Percentiles rank a stretch among this genome's conserved stretches.
Conservation (phyloP, 2,888 invertebrate species). For the Lypha dubia region DNA sequence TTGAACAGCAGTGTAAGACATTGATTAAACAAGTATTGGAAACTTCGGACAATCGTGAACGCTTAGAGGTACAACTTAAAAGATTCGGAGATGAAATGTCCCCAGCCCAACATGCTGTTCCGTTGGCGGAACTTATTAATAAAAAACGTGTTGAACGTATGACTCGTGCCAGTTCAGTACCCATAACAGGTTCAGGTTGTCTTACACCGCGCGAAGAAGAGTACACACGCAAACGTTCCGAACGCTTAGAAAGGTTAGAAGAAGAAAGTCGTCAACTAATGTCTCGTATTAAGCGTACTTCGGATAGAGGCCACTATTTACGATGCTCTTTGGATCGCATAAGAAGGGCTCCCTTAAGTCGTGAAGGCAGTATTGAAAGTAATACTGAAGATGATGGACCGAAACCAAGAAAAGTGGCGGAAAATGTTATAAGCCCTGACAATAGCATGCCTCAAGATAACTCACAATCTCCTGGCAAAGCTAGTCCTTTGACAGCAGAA, state of each 20-base stretch:
- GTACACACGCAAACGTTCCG: constrained; percentile 81
- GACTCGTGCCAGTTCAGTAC: constrained; percentile 81
- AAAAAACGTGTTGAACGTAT: constrained; percentile 79
- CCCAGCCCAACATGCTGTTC: constrained; percentile 80
- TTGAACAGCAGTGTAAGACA: constrained; percentile 92
- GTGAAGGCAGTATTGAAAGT: constrained; percentile 81
- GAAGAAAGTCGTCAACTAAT: constrained; percentile 92
- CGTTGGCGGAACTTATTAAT: constrained; percentile 79
- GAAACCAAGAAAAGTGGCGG: constrained; percentile 55
- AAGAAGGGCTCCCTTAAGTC: constrained; percentile 75
- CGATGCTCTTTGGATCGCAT: constrained; percentile 80
- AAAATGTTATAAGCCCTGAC: not conserved
- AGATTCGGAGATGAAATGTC: constrained; percentile 88
- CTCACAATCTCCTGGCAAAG: constrained; percentile 14
- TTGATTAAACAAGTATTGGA: constrained; percentile 90
- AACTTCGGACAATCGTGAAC: constrained; percentile 89
- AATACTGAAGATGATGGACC: constrained; percentile 78
- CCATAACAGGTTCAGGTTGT: constrained; percentile 75
- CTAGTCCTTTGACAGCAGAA: constrained; percentile 76
- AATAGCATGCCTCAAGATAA: not conserved
- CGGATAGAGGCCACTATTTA: constrained; percentile 83
- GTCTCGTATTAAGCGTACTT: constrained; percentile 89
- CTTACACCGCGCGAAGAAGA: constrained; percentile 81
- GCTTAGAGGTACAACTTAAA: constrained; percentile 89
- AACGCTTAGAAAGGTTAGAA: constrained; percentile 86